These are phyloP conservation scores for Quiscalus mexicanus DNA, from an alignment of 2,113 vertebrate species.

Conservation along the genomic window DNA sequence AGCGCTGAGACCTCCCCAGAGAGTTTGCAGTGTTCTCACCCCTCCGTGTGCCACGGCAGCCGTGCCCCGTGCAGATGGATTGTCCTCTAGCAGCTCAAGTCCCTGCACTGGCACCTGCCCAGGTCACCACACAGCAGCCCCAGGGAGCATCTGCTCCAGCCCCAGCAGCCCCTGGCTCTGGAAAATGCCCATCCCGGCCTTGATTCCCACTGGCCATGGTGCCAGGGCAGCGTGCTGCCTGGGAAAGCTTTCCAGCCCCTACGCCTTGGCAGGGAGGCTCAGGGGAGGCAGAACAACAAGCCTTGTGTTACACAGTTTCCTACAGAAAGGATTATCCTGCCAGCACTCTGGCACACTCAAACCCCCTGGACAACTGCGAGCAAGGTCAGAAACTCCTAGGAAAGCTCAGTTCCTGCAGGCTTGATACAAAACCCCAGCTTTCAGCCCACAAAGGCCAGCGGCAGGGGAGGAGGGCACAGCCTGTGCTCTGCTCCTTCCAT, in stretches of 20 bases:
- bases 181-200: background rate
- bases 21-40: background rate
- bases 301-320: background rate
- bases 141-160: background rate
- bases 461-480: background rate
- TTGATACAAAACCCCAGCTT: background rate
- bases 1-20: accelerated
- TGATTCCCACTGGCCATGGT: accelerated
- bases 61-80: background rate
- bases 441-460: background rate
- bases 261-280: background rate
- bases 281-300: background rate
- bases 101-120: background rate
- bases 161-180: background rate
- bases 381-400: background rate
- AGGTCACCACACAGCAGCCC: background rate
- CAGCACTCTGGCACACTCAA: background rate
- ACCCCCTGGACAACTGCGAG: background rate
- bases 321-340: background rate
- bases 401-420: background rate
- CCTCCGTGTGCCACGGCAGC: accelerated
- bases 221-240: accelerated
- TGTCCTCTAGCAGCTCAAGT: background rate
- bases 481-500: background rate
- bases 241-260: background rate